A percentile compares a stretch with the other conserved stretches of the same genome.
phyloP scores from a whole-genome alignment of 64 coral and sea anemone genomes.

The Montipora foliosa region DNA sequence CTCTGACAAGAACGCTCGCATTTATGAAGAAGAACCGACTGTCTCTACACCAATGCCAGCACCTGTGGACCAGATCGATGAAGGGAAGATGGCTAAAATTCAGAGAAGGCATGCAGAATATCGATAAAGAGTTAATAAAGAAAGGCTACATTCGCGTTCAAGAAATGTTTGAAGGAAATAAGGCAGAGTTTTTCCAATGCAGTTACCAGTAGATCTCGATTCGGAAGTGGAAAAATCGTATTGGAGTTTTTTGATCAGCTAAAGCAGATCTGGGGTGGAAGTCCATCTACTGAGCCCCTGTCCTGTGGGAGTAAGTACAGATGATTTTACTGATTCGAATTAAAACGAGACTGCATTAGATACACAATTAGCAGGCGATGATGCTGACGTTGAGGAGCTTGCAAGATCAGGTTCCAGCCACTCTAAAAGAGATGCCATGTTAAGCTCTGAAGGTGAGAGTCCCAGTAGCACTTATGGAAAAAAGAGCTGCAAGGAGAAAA shows the following conservation, averaged over 20 bases:
- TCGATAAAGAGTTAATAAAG: constrained; percentile 4
- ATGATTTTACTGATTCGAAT: constrained; percentile 15
- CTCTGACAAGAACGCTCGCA: too few relatives aligned
- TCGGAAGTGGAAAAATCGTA: constrained; percentile 57
- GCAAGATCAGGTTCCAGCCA: constrained; percentile 9
- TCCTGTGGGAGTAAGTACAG: neutral
- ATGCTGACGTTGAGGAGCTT: neutral
- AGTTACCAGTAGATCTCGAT: constrained; percentile 34
- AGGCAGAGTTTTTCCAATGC: constrained; percentile 30
- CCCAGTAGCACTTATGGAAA: constrained; percentile 26
- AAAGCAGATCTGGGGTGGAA: too few relatives aligned
- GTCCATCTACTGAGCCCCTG: too few relatives aligned
- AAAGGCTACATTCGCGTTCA: neutral
- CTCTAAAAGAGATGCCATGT: neutral
- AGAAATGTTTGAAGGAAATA: constrained; percentile 36
- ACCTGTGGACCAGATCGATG: too few relatives aligned
- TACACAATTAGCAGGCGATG: neutral
- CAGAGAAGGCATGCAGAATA: too few relatives aligned
- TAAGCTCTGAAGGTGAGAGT: constrained; percentile 47
- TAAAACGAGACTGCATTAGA: neutral
- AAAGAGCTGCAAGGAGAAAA: neutral
- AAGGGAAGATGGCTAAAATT: too few relatives aligned
- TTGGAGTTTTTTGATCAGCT: constrained; percentile 1
- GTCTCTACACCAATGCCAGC: too few relatives aligned
- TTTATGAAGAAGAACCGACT: too few relatives aligned